phyloP scores from a whole-genome alignment of 2,888 invertebrate species.

The Chymomyza fuscimana region DNA sequence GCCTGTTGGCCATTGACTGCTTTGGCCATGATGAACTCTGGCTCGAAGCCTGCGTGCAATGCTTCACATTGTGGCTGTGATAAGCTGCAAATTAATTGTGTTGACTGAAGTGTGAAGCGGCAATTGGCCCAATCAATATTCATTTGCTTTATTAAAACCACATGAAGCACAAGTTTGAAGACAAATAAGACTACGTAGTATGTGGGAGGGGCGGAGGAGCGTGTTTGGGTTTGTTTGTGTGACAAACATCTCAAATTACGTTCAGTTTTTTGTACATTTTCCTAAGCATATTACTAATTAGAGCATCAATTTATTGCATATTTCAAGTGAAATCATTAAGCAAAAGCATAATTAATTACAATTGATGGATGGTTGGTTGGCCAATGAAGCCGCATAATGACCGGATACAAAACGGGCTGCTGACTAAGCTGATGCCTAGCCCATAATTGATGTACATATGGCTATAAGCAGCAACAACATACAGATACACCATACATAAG shows the following conservation, averaged over 20 bases:
- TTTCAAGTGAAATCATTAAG: constrained; percentile 55
- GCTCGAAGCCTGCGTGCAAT: neutral
- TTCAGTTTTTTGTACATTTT: constrained; percentile 4
- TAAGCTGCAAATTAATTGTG: neutral
- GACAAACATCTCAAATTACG: constrained; percentile 29
- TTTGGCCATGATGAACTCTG: neutral
- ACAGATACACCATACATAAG: neutral
- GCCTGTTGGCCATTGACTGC: neutral
- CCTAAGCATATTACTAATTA: constrained; percentile 26
- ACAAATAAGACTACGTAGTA: neutral
- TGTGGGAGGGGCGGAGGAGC: too few relatives aligned
- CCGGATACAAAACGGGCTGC: constrained; percentile 32
- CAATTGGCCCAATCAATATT: neutral
- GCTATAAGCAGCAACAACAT: constrained; percentile 4
- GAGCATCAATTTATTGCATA: constrained; percentile 52
- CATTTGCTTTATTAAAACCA: neutral
- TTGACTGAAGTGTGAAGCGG: neutral
- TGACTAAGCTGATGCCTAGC: constrained; percentile 15
- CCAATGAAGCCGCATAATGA: constrained; percentile 62
- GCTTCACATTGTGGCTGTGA: neutral
- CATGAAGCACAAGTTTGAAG: neutral
- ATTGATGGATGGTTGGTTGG: constrained; percentile 67
- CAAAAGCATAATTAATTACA: constrained; percentile 71
- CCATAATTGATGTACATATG: constrained; percentile 62
- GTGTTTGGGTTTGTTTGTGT: neutral